These are phyloP conservation scores for Adelphocoris suturalis DNA, from an alignment of 2,888 invertebrate species.

Conservation along the genomic window DNA sequence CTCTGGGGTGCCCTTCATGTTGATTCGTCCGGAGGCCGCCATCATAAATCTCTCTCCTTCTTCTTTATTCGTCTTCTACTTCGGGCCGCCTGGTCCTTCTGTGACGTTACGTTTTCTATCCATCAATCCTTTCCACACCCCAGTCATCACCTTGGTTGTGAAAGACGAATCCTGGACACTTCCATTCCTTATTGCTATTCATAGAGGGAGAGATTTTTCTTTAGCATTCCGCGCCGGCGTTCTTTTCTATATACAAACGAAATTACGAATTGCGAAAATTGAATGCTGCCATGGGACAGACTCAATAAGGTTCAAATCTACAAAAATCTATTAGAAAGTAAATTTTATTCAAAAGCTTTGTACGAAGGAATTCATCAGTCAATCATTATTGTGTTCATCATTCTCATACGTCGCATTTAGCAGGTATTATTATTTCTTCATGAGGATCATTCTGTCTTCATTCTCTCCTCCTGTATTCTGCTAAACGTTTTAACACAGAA, in stretches of 20 bases:
- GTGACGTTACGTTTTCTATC: slow-evolving; percentile 39
- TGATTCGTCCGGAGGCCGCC: slow-evolving; percentile 24
- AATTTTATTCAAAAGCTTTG: too few relatives aligned
- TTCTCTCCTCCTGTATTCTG: too few relatives aligned
- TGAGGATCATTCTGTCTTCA: too few relatives aligned
- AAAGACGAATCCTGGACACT: not conserved
- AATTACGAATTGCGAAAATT: not conserved
- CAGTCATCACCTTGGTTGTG: not conserved
- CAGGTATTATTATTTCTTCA: too few relatives aligned
- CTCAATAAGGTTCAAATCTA: too few relatives aligned
- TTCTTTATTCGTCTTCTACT: not conserved
- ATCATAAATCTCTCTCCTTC: slow-evolving; percentile 33
- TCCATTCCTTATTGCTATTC: slow-evolving; percentile 8
- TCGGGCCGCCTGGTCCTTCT: not conserved
- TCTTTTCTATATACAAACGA: not conserved
- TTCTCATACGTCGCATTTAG: too few relatives aligned
- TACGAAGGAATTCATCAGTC: too few relatives aligned
- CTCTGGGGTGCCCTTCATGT: slow-evolving; percentile 2
- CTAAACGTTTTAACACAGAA: too few relatives aligned
- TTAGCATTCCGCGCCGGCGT: not conserved
- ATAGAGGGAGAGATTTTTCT: not conserved
- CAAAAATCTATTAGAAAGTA: too few relatives aligned
- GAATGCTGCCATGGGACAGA: too few relatives aligned
- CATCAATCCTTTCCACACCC: not conserved
- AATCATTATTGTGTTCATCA: too few relatives aligned